phyloP scores from a whole-genome alignment of 2,888 invertebrate genomes.

The Drosophila testacea region DNA sequence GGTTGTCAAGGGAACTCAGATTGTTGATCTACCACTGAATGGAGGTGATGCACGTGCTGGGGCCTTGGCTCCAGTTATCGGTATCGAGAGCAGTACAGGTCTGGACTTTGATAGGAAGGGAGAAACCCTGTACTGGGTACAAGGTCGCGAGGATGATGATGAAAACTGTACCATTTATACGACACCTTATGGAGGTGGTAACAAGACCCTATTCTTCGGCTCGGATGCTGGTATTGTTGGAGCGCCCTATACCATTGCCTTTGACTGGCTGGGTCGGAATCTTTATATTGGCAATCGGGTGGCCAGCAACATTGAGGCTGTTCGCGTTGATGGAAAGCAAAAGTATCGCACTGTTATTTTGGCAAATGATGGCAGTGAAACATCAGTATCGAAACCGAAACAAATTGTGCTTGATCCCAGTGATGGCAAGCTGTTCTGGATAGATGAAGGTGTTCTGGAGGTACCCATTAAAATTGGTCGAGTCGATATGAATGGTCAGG shows the following conservation, averaged over 20 bases:
- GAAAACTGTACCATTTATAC: conserved; percentile 95
- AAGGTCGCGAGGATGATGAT: conserved; percentile 91
- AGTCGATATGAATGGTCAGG: conserved; percentile 97
- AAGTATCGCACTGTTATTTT: conserved; percentile 94
- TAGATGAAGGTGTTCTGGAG: conserved; percentile 96
- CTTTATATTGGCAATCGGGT: conserved; percentile 95
- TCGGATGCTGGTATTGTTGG: conserved; percentile 94
- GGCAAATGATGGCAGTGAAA: conserved; percentile 94
- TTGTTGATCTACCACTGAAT: conserved; percentile 92
- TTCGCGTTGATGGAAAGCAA: conserved; percentile 93
- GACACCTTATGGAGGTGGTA: conserved; percentile 94
- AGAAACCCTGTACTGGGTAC: conserved; percentile 94
- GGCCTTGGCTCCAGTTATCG: conserved; percentile 94
- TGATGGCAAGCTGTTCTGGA: conserved; percentile 98
- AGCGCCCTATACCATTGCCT: conserved; percentile 95
- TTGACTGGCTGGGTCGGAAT: conserved; percentile 98
- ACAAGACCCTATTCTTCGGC: conserved; percentile 93
- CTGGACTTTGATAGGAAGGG: conserved; percentile 96
- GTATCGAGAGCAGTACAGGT: conserved; percentile 94
- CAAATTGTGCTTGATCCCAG: conserved; percentile 95
- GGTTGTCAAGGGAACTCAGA: conserved; percentile 95
- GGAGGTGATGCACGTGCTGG: conserved; percentile 92
- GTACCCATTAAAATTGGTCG: conserved; percentile 95
- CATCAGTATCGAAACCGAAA: conserved; percentile 94
- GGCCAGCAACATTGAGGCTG: conserved; percentile 95